Base-by-base conservation (phyloP, 2,113 vertebrate genomes). In the Pyxicephalus adspersus region DNA sequence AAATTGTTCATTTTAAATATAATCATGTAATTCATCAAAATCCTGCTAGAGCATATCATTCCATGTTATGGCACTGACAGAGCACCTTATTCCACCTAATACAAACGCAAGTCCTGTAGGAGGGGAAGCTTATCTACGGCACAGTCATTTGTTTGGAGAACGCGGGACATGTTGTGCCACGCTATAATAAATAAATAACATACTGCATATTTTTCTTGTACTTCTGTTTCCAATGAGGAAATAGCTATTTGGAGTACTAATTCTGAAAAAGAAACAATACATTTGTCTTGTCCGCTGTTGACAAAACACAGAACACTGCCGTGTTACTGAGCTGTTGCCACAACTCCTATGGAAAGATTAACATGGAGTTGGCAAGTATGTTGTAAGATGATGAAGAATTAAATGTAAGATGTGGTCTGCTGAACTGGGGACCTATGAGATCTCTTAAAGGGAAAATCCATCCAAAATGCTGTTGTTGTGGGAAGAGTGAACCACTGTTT, bases 1-100 rank as follows among this genome's bases (percentile, higher is more conserved):
- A 95, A 95, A 94, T 92, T 94, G 92, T 95, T 97, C 93, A 94
- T 95, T 96, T 95, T 94, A 94, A 90, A 89, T 94, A 91, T 96
- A 97, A 97, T 96, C 93, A 92, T 91, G 93, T 93, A 94, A 95
- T 98, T 96, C 93, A 95, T 97, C 96, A 97, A 94, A 95, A 93
- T 86, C 92, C 90, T 90, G 90, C 90, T 90, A 92, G 90, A 94
- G 92, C 93, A 91, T 92, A 90, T 94, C 93, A 89, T 87, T 90
- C 87, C 90, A 89, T 89, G 91, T 90, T 89, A 92, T 90, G 92
- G 90, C 87, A 91, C 89, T 94, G 92, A 95, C 90, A 88, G 52
- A 92, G 89, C 86, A 92, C 90, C 90, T 91, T 92, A 89, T 88
- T 90, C 86, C 88, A 92, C 91, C 86, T 89, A 80, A 84, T 81